Evolutionary conservation across 2,797 vertebrate genomes (phyloP).

Genomic region (Pteronotus mesoamericanus): DNA sequence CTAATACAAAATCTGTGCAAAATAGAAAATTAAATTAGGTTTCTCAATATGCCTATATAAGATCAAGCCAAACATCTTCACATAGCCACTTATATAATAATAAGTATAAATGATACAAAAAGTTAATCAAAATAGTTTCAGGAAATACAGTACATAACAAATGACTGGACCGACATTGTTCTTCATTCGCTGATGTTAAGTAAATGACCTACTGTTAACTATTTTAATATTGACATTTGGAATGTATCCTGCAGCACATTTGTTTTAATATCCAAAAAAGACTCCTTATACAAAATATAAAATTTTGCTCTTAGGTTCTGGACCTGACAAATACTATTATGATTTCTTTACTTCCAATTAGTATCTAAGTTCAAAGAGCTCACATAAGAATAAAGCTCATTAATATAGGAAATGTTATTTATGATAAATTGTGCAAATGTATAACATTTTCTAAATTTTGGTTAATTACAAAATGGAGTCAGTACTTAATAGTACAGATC

Average conservation of each 20-base stretch:
- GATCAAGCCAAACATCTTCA: neutral
- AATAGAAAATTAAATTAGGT: neutral
- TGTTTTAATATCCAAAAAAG: neutral
- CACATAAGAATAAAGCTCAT: neutral
- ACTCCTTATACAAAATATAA: neutral
- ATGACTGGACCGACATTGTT: neutral
- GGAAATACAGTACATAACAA: neutral
- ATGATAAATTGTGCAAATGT: neutral
- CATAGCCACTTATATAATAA: neutral
- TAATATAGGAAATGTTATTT: neutral
- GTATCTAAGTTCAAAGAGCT: slow-evolving; percentile 4
- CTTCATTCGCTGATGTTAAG: neutral
- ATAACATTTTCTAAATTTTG: neutral
- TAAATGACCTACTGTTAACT: neutral
- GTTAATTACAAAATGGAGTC: neutral
- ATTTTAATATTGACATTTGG: neutral
- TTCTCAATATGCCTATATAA: neutral
- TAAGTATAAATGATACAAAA: neutral
- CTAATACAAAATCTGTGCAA: slow-evolving; percentile 20
- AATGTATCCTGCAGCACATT: neutral
- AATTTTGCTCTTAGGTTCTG: neutral
- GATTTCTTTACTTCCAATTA: slow-evolving; percentile 3
- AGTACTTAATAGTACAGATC: neutral
- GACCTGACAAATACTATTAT: neutral
- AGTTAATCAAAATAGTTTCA: neutral